These are phyloP conservation scores for Petroica traversi DNA, from an alignment of 2,113 vertebrate genomes.

Conservation along the genomic window DNA sequence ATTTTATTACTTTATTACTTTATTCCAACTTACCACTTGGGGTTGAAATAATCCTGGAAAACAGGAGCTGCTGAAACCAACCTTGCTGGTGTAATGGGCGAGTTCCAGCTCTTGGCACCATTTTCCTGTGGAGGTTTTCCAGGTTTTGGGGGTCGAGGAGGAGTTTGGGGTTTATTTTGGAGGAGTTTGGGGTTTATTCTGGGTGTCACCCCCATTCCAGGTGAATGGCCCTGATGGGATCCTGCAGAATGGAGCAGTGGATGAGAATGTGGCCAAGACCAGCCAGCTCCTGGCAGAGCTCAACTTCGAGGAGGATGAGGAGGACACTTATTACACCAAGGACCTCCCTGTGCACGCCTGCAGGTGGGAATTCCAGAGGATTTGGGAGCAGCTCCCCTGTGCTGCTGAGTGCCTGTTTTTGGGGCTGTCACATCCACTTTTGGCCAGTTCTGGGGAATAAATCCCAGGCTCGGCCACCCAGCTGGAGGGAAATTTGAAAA, in stretches of 20 bases:
- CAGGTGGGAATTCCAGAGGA: slow-evolving; percentile 78
- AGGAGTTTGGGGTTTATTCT: background rate
- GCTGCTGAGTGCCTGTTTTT: background rate
- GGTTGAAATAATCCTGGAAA: background rate
- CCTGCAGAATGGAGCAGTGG: slow-evolving; percentile 89
- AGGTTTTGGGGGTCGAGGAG: background rate
- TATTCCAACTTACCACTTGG: background rate
- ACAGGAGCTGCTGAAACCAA: background rate
- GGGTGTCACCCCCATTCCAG: slow-evolving; percentile 47
- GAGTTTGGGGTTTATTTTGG: no score
- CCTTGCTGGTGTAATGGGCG: rapidly evolving
- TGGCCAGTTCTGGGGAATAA: background rate
- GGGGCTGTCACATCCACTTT: rapidly evolving
- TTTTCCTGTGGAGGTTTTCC: background rate
- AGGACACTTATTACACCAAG: slow-evolving; percentile 97
- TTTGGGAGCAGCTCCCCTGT: background rate
- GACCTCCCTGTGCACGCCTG: slow-evolving; percentile 95
- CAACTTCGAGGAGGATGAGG: slow-evolving; percentile 97
- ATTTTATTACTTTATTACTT: background rate
- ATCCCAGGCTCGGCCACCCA: no score
- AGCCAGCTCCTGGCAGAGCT: slow-evolving; percentile 93
- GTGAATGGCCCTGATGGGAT: slow-evolving; percentile 92
- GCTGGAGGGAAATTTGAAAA: background rate
- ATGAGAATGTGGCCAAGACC: slow-evolving; percentile 90
- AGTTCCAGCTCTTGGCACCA: background rate